Conservation (phyloP, 2,113 vertebrate genomes). For the Balaenoptera acutorostrata region DNA sequence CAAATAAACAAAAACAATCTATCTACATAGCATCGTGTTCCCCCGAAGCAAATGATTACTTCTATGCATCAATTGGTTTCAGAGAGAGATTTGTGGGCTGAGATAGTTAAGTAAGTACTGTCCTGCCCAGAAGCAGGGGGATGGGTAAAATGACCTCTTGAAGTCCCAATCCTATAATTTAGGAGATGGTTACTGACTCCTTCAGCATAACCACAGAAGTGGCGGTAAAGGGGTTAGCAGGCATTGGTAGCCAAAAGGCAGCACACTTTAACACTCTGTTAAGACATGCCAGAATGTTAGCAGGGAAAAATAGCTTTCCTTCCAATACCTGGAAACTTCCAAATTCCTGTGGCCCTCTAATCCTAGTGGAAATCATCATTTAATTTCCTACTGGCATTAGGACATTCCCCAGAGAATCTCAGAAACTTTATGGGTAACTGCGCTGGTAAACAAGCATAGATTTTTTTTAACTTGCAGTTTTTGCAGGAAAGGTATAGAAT, state of each 20-base stretch:
- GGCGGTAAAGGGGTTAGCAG: background rate
- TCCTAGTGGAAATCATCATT: background rate
- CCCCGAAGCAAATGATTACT: slow-evolving; percentile 31
- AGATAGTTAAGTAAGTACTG: slow-evolving; percentile 46
- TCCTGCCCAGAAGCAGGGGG: slow-evolving; percentile 42
- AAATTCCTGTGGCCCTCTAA: background rate
- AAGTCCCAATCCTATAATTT: slow-evolving; percentile 60
- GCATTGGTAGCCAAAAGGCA: background rate
- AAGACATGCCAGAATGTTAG: background rate
- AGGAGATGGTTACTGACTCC: slow-evolving; percentile 29
- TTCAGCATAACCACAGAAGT: slow-evolving; percentile 29
- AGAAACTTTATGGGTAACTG: background rate
- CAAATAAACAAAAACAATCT: slow-evolving; percentile 62
- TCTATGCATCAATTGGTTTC: slow-evolving; percentile 49
- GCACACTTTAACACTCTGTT: background rate
- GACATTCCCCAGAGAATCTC: background rate
- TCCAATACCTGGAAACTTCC: background rate
- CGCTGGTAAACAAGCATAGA: background rate
- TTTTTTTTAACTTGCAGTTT: background rate
- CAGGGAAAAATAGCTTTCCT: background rate
- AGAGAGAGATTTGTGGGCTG: slow-evolving; percentile 12
- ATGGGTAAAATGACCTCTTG: slow-evolving; percentile 46
- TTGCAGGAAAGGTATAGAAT: background rate
- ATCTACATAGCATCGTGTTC: background rate
- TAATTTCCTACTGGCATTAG: background rate